Evolutionary conservation across 1,140 invertebrate genomes (phyloP).

Genomic region (Rhizoglyphus robini): DNA sequence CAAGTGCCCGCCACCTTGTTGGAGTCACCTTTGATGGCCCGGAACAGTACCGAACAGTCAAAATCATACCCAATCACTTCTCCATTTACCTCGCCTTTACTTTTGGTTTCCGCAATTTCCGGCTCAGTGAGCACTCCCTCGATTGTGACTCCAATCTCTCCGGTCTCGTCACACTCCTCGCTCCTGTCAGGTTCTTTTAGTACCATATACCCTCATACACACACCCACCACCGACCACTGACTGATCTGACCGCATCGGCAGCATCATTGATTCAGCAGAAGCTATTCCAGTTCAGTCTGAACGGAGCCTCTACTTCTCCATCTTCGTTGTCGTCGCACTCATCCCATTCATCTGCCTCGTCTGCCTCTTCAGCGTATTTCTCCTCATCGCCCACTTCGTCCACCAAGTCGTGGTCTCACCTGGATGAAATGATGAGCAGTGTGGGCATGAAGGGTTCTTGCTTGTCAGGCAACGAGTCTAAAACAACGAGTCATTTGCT

Average conservation of each 20-base stretch:
- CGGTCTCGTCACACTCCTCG: not conserved
- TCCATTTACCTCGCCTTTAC: slow-evolving; percentile 9
- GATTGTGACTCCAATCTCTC: not conserved
- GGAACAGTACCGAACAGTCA: not conserved
- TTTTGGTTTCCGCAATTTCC: not conserved
- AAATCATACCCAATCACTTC: not conserved
- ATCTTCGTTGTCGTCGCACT: slow-evolving; percentile 2
- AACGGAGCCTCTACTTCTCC: not conserved
- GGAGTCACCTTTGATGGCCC: not conserved
- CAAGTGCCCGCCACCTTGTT: not conserved
- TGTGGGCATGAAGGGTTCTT: too few relatives aligned
- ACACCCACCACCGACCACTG: not conserved
- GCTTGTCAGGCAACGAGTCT: too few relatives aligned
- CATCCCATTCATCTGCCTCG: not conserved
- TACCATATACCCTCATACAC: not conserved
- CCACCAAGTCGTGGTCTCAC: not conserved
- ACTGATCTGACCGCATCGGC: not conserved
- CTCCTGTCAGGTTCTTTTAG: too few relatives aligned
- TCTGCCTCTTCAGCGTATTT: slow-evolving; percentile 5
- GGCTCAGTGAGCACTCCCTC: not conserved
- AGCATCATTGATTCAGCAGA: not conserved
- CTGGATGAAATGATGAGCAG: not conserved
- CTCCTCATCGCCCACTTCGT: slow-evolving; percentile 6
- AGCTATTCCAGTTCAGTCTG: not conserved
- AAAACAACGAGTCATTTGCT: too few relatives aligned